phyloP scores from a whole-genome alignment of 1,140 invertebrate genomes.

The Aphaenogaster rudis region DNA sequence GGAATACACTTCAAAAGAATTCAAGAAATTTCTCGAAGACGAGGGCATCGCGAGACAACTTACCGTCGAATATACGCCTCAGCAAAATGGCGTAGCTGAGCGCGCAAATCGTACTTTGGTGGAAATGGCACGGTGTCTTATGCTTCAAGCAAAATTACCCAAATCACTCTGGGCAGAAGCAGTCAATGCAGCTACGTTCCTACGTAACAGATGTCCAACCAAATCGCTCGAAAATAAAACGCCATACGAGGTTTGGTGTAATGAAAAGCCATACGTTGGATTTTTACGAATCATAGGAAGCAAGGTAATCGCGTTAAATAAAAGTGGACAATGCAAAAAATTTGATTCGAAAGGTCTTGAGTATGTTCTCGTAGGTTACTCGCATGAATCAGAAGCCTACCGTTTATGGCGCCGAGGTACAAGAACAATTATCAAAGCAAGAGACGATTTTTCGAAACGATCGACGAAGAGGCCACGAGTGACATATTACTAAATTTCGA shows the following conservation, averaged over 20 bases:
- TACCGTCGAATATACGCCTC: background rate
- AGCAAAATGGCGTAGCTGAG: background rate
- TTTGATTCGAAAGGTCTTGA: background rate
- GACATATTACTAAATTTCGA: background rate
- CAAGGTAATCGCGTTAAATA: background rate
- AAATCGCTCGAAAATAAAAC: background rate
- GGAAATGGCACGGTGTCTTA: background rate
- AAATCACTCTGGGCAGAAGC: background rate
- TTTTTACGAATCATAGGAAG: background rate
- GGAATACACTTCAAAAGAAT: background rate
- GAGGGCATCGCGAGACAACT: background rate
- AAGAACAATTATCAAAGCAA: background rate
- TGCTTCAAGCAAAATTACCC: background rate
- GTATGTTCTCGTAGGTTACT: background rate
- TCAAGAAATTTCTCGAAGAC: background rate
- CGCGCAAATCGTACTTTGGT: background rate
- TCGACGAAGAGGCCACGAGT: background rate
- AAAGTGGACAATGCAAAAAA: background rate
- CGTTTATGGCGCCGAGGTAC: background rate
- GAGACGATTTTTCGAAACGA: background rate
- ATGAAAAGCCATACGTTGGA: background rate
- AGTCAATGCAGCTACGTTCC: background rate
- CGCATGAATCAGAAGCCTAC: background rate
- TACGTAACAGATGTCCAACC: background rate
- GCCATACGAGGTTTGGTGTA: background rate